Evolutionary conservation across 1,140 invertebrate species (phyloP), one percentile per base, ranked within the genome.

Genomic region (Wiebesia pumilae): DNA sequence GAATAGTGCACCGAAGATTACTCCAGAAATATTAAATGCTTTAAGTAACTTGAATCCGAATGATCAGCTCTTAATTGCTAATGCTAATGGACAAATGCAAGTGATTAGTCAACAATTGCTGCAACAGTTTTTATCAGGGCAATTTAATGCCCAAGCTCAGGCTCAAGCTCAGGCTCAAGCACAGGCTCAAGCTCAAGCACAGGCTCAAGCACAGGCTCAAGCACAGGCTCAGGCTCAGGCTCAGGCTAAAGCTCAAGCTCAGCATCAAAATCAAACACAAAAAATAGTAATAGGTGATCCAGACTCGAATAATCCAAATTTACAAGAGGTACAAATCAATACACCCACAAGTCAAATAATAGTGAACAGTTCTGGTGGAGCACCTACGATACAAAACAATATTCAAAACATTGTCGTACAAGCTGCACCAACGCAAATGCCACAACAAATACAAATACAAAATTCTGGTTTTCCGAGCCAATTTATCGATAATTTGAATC

Each of bases 261-360:
- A 90, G 33, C 90, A 90, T 89, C 92, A 91, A 87, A 92, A 90
- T 87, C 91, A 92, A 87, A 92, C 92, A 1, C 93, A 93, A 75
- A 94, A 94, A 83, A 94, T 94, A 54, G 93, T 94, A 0, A 94
- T 94, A 33, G 93, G 93, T 0, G 93, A 93, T 78, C 91, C 92
- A 19, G 92, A 94, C 73, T 83, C 90, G 4, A 92, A 88, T 33
- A 92, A 90, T 85, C 91, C 93, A 81, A 93, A 92, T 88, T 82
- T 94, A 62, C 93, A 93, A 81, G 93, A 93, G 54, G 89, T 94
- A 21, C 93, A 94, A 65, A 94, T 94, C 54, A 93, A 94, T 83
- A 94, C 93, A n/a, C 93, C 93, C 7, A 94, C 92, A 0, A 93
- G 93, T 90, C 93, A 94, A 79, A 94, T 94, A 82, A 94, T 94